Conservation (phyloP, 2,888 invertebrate genomes). For the Drosophila quasianomalipes region DNA sequence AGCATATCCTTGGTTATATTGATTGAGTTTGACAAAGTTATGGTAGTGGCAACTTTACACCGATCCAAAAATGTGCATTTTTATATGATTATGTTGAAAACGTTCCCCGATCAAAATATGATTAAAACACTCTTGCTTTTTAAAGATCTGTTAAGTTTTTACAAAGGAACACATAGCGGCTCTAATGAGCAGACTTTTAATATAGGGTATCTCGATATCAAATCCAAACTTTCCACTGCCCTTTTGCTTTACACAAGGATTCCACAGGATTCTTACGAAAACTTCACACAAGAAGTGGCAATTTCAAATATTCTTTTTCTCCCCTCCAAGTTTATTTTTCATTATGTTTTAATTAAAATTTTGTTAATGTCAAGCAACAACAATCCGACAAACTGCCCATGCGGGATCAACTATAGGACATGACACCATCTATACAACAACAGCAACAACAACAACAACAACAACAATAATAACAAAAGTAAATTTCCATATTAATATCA, state of each 20-base stretch:
- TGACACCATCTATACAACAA: conserved; percentile 32
- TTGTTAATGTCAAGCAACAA: conserved; percentile 37
- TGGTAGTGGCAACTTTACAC: background rate
- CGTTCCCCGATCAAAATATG: background rate
- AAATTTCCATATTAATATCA: conserved; percentile 70
- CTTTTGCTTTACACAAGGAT: background rate
- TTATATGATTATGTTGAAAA: background rate
- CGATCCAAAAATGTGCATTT: accelerated
- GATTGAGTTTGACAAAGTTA: background rate
- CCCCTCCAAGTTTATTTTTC: conserved; percentile 47
- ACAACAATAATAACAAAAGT: conserved; percentile 46
- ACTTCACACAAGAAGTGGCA: conserved; percentile 17
- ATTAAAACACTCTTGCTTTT: background rate
- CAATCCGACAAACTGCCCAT: conserved; percentile 8
- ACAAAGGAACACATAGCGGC: accelerated
- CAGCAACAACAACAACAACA: conserved; percentile 31
- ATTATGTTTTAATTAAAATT: conserved; percentile 73
- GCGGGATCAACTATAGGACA: conserved; percentile 39
- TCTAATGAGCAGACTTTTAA: background rate
- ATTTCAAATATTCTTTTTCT: conserved; percentile 14
- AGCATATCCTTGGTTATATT: background rate
- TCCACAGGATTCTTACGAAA: conserved; percentile 1
- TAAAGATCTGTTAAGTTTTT: background rate
- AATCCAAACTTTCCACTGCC: background rate
- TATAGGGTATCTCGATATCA: background rate